Base-by-base conservation (phyloP, 1,140 invertebrate genomes). In the Eriosoma lanigerum region DNA sequence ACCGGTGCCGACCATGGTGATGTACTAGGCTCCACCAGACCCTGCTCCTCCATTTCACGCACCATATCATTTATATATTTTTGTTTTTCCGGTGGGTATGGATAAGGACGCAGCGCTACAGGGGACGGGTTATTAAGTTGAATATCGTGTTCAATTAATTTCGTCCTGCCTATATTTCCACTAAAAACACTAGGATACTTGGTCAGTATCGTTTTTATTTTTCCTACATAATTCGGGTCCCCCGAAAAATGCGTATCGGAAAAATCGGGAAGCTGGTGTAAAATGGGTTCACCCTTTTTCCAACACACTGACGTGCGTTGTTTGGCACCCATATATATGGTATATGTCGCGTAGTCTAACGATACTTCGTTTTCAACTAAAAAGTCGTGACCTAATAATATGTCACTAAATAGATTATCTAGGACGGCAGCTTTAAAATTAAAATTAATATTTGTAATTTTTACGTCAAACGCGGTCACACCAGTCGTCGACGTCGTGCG, bases 1-100 rank as follows among this genome's bases (percentile, higher is more conserved):
- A 83, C 46, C 1, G 83, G 82, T 6, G 80, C n/a, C 29, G 60
- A 76, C 48, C 70, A 84, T 9, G 21, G 81, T 80, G 60, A 64
- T 12, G 32, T 66, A n/a, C 62, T 66, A 3, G 62, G 32, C 44
- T 66, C 62, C 13, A 66, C 29, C 32, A 66, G 19, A 1, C 62
- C 62, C 19, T 66, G 62, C 32, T 66, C 62, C 62, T 66, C 62
- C 62, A 66, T 66, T n/a, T 66, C 62, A 1, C 62, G 26, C 17
- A 66, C 17, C 62, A 66, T 66, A 19, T 66, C 62, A 17, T 66
- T 66, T 13, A 66, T 44, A 32, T n/a, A 32, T 9, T 66, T 15
- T 38, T 66, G 62, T 44, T 66, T 66, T 29, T 38, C 19, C 3
- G 62, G 26, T 32, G 60, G 62, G 32, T 66, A 66, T 12, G 62